Conservation (phyloP, 1,140 invertebrate species). For the Bombus turneri region DNA sequence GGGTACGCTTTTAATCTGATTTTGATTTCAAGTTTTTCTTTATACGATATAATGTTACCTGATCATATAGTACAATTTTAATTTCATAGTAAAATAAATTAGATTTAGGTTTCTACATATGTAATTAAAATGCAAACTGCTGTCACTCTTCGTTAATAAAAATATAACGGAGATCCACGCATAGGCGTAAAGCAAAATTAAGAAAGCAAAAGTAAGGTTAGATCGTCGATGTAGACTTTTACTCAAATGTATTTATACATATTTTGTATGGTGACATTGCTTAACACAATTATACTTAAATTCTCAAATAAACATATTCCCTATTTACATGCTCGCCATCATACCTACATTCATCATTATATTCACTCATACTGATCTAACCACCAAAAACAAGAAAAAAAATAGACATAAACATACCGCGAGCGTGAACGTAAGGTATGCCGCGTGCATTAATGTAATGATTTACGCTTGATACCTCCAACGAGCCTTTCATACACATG, state of each 20-base stretch:
- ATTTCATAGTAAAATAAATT: too few species aligned
- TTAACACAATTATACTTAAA: too few species aligned
- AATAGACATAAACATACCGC: neutral
- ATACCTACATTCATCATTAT: neutral
- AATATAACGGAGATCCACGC: neutral
- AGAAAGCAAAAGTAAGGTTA: neutral
- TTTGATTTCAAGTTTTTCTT: too few species aligned
- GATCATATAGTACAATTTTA: too few species aligned
- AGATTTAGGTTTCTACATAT: too few species aligned
- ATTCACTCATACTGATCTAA: neutral
- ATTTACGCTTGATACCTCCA: conserved; percentile 65
- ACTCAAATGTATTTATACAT: too few species aligned
- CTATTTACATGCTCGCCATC: neutral
- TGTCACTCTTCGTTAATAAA: neutral
- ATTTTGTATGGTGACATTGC: too few species aligned
- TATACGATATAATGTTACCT: too few species aligned
- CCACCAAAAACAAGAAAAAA: neutral
- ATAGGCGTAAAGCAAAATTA: neutral
- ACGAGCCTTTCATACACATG: conserved; percentile 35
- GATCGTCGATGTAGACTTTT: neutral
- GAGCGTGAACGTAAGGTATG: conserved; percentile 40
- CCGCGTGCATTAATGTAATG: conserved; percentile 61
- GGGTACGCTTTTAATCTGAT: too few species aligned
- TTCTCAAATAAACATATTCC: neutral
- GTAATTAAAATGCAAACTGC: too few species aligned